Base-by-base conservation (phyloP, 2,888 invertebrate species). In the Pardosa pseudoannulata region DNA sequence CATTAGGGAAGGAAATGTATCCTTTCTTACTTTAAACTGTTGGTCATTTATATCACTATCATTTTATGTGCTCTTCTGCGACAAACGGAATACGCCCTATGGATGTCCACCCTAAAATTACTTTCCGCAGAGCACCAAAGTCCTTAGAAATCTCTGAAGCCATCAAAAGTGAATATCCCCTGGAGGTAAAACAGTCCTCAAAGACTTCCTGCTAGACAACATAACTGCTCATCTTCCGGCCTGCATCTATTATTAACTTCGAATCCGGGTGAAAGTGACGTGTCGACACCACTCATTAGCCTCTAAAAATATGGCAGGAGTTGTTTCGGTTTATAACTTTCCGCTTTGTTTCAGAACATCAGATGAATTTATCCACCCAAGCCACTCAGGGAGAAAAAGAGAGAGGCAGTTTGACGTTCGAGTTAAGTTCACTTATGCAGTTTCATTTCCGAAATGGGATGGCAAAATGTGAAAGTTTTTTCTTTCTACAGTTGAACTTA, bases 201-300 rank as follows among this genome's bases (percentile, higher is more conserved):
- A 16, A 46, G 6, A 56, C 56, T 56, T 56, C 56, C 56, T 56
- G 56, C 19, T 56, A 56, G 56, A 56, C 56, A 23, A 23, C 23
- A 2, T 56, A 6, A 19, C 3, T 5, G 3, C 19, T 23, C 56
- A 23, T 56, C 56, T 56, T 36, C 36, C 36, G 36, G 23, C 56
- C 23, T 56, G 23, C n/a, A 19, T 56, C 56, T 56, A 56, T 56
- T 56, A 56, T 56, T 56, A 23, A 16, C 16, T 23, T 23, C 23
- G 56, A 56, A 56, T 56, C 3, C 23, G 23, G 23, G 23, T 56
- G 56, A 56, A 56, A 56, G 23, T 56, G 5, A 56, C 16, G 56
- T 56, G n/a, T 23, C 23, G 23, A 56, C 23, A 56, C 56, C 16
- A 23, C 56, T 19, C 16, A 56, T 56, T 56, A 56, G 19, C 56